phyloP scores from a whole-genome alignment of 2,888 invertebrate genomes.

The Aspidiotus rigidus region DNA sequence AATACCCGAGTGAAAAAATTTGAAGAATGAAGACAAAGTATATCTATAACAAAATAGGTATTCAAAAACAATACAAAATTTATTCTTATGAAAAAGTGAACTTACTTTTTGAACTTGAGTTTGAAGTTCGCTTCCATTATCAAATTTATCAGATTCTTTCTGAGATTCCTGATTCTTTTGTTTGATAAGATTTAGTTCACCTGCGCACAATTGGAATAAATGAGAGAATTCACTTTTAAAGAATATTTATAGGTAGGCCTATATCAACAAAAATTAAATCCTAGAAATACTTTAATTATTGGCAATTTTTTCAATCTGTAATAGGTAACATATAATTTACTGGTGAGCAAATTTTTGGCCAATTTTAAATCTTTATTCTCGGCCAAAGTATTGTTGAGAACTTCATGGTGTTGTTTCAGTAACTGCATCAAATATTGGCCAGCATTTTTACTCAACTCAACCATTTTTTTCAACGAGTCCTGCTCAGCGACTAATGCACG shows the following conservation, averaged over 20 bases:
- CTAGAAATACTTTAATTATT: no score
- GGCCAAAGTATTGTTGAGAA: neutral
- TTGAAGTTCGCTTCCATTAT: no score
- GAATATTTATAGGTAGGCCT: neutral
- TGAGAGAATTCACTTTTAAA: neutral
- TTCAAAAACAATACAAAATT: no score
- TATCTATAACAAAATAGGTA: no score
- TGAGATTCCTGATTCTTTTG: no score
- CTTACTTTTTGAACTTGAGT: no score
- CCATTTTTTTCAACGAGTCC: neutral
- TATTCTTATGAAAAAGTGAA: no score
- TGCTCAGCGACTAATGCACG: neutral
- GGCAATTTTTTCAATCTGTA: neutral
- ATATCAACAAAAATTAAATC: neutral
- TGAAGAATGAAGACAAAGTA: no score
- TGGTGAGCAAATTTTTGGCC: neutral
- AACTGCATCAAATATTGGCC: neutral
- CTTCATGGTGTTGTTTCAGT: slow-evolving; percentile 2
- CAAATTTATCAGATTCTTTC: no score
- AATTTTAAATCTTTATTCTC: neutral
- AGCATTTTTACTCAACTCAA: neutral
- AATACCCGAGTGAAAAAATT: no score
- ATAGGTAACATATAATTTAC: neutral
- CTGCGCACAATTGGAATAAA: neutral
- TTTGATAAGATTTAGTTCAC: no score